Base-by-base conservation (phyloP, 2,797 vertebrate genomes). In the Serranus cabrilla region DNA sequence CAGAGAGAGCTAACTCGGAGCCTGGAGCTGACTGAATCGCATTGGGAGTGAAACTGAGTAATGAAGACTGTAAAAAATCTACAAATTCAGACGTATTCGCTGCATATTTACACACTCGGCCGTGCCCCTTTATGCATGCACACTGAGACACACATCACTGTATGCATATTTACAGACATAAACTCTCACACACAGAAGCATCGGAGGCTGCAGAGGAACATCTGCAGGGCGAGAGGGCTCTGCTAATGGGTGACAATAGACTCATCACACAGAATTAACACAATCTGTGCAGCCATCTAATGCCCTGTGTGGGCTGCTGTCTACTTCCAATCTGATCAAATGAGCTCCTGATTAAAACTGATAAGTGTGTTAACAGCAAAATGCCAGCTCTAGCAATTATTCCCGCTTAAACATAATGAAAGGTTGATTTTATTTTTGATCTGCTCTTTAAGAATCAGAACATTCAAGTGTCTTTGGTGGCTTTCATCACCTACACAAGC, bases 211-310 rank as follows among this genome's bases (percentile, higher is more conserved):
- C 37, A 51, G 65, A 56, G 13, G 25, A 86, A 79, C 62, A 79
- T 83, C 71, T 84, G 50, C 69, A 77, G 78, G 55, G 45, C 34
- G 54, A 54, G 20, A 31, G 52, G 25, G 3, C 12, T 31, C 40
- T 66, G 66, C 71, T 81, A 76, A 87, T 71, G 64, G 59, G 31
- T 54, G 80, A 76, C 76, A 87, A 88, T 51, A 70, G 67, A 80
- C 68, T 87, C 79, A 81, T 87, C 89, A 70, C 57, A 58, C 55
- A 71, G 59, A 85, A 81, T 74, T 54, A 79, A 58, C 76, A 74
- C 86, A 76, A 69, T 85, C 78, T 80, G 84, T 73, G 71, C 63
- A 39, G 79, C 61, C 37, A 56, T 64, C 58, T 60, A 54, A 76
- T 63, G 58, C 57, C 64, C 55, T 7, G 10, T 42, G 61, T 77